Conservation (phyloP, 2,888 invertebrate genomes). For the Drosophila colorata region DNA sequence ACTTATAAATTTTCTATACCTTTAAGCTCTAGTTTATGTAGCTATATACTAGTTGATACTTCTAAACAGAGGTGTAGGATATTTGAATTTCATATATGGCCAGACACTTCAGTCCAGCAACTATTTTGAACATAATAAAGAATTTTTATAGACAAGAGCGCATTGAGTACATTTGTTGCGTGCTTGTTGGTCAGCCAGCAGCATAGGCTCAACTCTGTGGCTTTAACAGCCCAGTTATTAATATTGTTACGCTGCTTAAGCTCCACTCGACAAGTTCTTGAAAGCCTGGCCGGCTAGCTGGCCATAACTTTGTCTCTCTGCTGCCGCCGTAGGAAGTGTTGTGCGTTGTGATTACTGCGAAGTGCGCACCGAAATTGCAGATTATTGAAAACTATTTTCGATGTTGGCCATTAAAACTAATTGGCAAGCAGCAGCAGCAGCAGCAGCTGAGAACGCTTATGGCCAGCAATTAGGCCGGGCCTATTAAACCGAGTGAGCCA, state of each 20-base stretch:
- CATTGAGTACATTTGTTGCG: slow-evolving; percentile 12
- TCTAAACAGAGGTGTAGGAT: neutral
- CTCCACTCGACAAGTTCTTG: slow-evolving; percentile 7
- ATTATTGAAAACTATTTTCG: slow-evolving; percentile 49
- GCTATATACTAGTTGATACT: too few species aligned
- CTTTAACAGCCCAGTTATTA: slow-evolving; percentile 1
- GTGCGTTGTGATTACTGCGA: slow-evolving; percentile 23
- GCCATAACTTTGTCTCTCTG: neutral
- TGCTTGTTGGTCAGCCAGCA: slow-evolving; percentile 4
- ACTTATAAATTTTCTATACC: too few species aligned
- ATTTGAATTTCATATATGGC: slow-evolving; percentile 2
- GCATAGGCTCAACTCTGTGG: neutral
- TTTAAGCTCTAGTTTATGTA: too few species aligned
- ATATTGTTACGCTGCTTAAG: slow-evolving; percentile 17
- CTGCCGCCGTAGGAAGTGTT: slow-evolving; percentile 35
- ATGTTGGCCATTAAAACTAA: slow-evolving; percentile 64
- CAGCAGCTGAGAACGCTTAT: slow-evolving; percentile 26
- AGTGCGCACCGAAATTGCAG: slow-evolving; percentile 33
- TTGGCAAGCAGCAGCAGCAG: slow-evolving; percentile 44
- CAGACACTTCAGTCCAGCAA: neutral
- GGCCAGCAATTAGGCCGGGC: slow-evolving; percentile 23
- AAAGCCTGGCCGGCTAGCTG: neutral
- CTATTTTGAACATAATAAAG: slow-evolving; percentile 20
- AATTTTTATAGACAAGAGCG: slow-evolving; percentile 8
- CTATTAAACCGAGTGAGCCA: slow-evolving; percentile 12